Percentiles rank a stretch among this genome's conserved stretches.
Evolutionary conservation across 2,888 invertebrate species (phyloP).

Genomic region (Drosophila tripunctata): DNA sequence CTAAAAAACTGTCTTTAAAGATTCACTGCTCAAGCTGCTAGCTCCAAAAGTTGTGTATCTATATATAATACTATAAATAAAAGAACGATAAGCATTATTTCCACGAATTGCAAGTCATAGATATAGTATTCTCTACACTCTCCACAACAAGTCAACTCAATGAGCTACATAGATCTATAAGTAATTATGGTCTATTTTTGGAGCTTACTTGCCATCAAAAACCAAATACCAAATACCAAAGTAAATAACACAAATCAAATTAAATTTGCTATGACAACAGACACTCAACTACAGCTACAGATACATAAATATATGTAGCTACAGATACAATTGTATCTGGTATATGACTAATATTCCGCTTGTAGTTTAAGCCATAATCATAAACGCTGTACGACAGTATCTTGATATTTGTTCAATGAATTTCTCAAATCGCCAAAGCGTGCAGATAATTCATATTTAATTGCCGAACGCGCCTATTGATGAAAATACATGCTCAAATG

Average conservation of each 20-base stretch:
- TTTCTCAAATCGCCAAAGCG: slow-evolving; percentile 70
- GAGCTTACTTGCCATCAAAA: slow-evolving; percentile 14
- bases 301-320: not conserved
- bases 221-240: slow-evolving; percentile 7
- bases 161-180: not conserved
- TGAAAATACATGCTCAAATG: slow-evolving; percentile 1
- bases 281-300: too few relatives aligned
- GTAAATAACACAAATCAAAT: slow-evolving; percentile 53
- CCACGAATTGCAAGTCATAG: slow-evolving; percentile 1
- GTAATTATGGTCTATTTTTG: slow-evolving; percentile 23
- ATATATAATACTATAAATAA: not conserved
- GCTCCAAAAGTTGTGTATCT: not conserved
- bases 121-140: too few relatives aligned
- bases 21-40: not conserved
- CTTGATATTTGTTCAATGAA: slow-evolving; percentile 71
- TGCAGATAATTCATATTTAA: slow-evolving; percentile 78
- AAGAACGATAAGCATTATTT: not conserved
- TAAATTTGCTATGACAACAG: slow-evolving; percentile 49
- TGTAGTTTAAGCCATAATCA: slow-evolving; percentile 30
- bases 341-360: slow-evolving; percentile 9
- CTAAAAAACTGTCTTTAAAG: too few relatives aligned
- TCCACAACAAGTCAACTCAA: not conserved
- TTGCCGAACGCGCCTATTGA: slow-evolving; percentile 46
- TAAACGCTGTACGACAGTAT: slow-evolving; percentile 44
- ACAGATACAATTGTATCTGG: slow-evolving; percentile 15